phyloP scores from a whole-genome alignment of 1,140 invertebrate genomes.

The Nephotettix cincticeps region DNA sequence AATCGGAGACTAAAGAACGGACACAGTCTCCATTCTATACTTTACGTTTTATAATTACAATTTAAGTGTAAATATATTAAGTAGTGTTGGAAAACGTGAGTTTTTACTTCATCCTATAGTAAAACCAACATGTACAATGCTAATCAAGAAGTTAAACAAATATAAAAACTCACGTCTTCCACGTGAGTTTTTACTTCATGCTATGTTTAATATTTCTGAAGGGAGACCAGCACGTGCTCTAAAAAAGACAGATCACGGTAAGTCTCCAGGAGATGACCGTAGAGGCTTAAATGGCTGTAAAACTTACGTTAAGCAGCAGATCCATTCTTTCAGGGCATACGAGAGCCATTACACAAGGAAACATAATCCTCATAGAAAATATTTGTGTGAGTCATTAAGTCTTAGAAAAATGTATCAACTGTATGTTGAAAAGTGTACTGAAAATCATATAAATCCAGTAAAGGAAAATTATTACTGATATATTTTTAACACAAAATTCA shows the following conservation, averaged over 20 bases:
- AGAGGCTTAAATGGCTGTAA: slow-evolving; percentile 24
- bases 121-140: no score
- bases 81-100: no score
- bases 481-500: slow-evolving; percentile 51
- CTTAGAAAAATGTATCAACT: slow-evolving; percentile 51
- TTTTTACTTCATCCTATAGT: no score
- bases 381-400: slow-evolving; percentile 47
- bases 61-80: no score
- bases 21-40: no score
- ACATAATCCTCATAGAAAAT: slow-evolving; percentile 49
- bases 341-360: slow-evolving; percentile 42
- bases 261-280: slow-evolving; percentile 26
- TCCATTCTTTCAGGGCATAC: slow-evolving; percentile 29
- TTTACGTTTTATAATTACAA: no score
- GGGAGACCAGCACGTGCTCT: slow-evolving; percentile 29
- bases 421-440: slow-evolving; percentile 47
- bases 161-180: no score
- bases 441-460: slow-evolving; percentile 44
- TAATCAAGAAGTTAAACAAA: no score
- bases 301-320: slow-evolving; percentile 30
- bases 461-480: slow-evolving; percentile 53
- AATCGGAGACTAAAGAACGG: no score
- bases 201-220: slow-evolving; percentile 29
- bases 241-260: slow-evolving; percentile 25
- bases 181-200: no score